Conservation (phyloP, 2,113 vertebrate species). For the Tichodroma muraria region DNA sequence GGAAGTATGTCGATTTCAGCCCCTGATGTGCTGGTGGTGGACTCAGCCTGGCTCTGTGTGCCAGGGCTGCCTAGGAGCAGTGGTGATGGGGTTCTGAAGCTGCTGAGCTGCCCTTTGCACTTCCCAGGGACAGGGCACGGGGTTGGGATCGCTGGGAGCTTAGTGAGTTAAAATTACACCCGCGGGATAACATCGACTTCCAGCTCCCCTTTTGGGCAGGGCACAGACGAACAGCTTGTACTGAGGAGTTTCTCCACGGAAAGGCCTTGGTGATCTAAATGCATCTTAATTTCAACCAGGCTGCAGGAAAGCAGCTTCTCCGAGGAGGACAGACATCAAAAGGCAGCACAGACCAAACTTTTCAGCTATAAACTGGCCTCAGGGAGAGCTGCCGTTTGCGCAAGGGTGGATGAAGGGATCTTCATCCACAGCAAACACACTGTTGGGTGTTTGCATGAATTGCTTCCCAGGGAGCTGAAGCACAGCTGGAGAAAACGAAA, state of each 20-base stretch:
- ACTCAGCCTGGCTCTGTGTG: not conserved
- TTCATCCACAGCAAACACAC: too few species aligned
- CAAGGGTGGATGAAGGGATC: accelerated
- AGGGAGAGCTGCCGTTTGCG: accelerated
- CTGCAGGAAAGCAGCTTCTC: not conserved
- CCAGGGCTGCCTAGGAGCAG: not conserved
- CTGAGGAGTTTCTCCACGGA: not conserved
- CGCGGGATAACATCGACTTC: not conserved
- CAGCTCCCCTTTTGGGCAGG: not conserved
- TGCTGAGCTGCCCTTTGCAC: not conserved
- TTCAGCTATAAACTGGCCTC: not conserved
- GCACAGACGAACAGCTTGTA: not conserved
- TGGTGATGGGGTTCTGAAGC: not conserved
- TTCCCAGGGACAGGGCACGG: not conserved
- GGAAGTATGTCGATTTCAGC: not conserved
- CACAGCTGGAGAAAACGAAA: not conserved
- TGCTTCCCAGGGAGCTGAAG: not conserved
- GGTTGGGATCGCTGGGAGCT: not conserved
- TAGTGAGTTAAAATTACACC: conserved; percentile 8
- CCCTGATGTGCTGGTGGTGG: not conserved
- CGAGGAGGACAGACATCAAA: not conserved
- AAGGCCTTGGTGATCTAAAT: not conserved
- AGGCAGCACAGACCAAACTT: not conserved
- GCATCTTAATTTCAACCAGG: not conserved
- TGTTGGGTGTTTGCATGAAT: not conserved